These are phyloP conservation scores for Machimus atricapillus DNA, from an alignment of 2,888 invertebrate genomes.

Conservation along the genomic window DNA sequence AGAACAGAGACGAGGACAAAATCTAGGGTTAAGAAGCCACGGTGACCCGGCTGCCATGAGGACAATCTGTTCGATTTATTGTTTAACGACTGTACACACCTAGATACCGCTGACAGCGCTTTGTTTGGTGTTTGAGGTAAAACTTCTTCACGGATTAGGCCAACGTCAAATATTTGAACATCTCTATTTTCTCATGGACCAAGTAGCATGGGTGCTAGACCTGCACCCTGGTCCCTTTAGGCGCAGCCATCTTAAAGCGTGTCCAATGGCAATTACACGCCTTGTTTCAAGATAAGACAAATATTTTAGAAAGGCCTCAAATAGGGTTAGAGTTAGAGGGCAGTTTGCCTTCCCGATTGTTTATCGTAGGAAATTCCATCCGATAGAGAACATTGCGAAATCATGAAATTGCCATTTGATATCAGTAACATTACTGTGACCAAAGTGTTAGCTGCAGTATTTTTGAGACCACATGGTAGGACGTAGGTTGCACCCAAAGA, in stretches of 20 bases:
- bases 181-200: constrained; percentile 35
- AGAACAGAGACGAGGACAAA: neutral
- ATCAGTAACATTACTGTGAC: no score
- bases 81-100: constrained; percentile 40
- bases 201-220: neutral
- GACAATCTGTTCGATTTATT: constrained; percentile 40
- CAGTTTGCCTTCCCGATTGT: neutral
- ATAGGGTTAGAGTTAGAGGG: neutral
- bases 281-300: neutral
- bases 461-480: no score
- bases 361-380: neutral
- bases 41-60: constrained; percentile 34
- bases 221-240: neutral
- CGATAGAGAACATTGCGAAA: no score
- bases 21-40: constrained; percentile 37
- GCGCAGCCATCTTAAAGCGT: neutral
- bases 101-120: constrained; percentile 24
- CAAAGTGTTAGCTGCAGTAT: no score
- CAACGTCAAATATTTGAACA: constrained; percentile 46
- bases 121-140: constrained; percentile 41
- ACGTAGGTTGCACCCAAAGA: no score
- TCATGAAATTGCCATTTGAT: no score
- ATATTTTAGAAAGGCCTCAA: neutral
- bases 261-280: constrained; percentile 33
- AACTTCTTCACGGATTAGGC: constrained; percentile 46